A percentile compares a stretch with the other conserved stretches of the same genome.
Conservation (phyloP, 2,113 vertebrate species). For the Mormyrus lacerda region DNA sequence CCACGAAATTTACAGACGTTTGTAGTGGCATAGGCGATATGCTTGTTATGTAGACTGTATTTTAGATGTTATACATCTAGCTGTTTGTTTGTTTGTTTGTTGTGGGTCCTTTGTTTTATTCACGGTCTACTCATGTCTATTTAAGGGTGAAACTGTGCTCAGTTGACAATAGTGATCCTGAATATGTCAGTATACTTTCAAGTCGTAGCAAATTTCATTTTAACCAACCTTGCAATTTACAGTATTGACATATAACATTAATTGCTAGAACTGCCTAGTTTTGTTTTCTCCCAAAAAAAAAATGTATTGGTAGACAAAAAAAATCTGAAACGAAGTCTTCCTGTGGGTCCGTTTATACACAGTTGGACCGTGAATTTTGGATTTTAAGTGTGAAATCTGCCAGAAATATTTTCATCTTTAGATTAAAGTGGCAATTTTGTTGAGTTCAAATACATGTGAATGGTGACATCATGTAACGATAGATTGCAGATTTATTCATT, state of each 20-base stretch:
- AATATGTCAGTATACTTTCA: not conserved
- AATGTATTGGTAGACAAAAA: not conserved
- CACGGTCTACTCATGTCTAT: not conserved
- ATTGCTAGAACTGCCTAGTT: not conserved
- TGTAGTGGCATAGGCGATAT: not conserved
- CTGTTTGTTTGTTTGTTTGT: not conserved
- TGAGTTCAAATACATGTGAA: not conserved
- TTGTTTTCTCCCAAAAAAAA: not conserved
- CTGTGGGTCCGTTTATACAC: not conserved
- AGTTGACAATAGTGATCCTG: not conserved
- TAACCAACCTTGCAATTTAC: constrained; percentile 13
- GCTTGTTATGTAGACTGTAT: not conserved
- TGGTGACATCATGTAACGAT: not conserved
- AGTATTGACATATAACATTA: not conserved
- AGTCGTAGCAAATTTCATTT: constrained; percentile 8
- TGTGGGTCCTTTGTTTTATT: constrained; percentile 5
- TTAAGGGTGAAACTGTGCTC: constrained; percentile 1
- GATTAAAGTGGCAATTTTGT: not conserved
- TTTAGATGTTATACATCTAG: not conserved
- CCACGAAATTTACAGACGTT: not conserved
- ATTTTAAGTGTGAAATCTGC: not conserved
- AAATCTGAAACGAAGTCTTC: not conserved
- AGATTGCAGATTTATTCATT: not conserved
- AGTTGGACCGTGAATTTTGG: not conserved
- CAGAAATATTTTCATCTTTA: not conserved